Conservation (phyloP, 2,888 invertebrate genomes). For the Yponomeuta malinellus region DNA sequence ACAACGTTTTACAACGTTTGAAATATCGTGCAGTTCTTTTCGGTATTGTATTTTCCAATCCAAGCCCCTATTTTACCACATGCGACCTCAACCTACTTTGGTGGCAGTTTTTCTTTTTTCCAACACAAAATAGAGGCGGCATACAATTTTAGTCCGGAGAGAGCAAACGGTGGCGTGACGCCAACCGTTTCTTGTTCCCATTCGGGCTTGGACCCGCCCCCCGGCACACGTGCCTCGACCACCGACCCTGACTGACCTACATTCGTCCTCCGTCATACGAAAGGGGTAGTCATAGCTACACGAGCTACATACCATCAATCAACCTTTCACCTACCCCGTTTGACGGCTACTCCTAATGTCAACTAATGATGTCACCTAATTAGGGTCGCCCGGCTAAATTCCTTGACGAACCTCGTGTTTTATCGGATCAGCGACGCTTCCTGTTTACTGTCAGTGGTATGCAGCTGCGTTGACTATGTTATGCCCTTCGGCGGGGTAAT, state of each 20-base stretch:
- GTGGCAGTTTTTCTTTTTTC: constrained; percentile 1
- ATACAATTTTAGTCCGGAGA: background rate
- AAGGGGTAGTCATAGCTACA: constrained; percentile 20
- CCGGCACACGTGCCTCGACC: constrained; percentile 37
- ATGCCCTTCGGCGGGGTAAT: background rate
- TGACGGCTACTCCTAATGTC: constrained; percentile 9
- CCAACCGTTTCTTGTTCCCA: constrained; percentile 35
- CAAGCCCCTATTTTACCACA: background rate
- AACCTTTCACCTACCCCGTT: constrained; percentile 12
- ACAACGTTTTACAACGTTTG: too few species aligned
- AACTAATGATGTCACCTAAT: constrained; percentile 9
- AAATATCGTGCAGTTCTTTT: background rate
- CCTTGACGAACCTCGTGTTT: background rate
- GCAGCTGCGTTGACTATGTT: background rate
- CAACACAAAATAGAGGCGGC: background rate
- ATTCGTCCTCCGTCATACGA: constrained; percentile 33
- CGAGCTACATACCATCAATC: constrained; percentile 10
- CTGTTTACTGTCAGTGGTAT: background rate
- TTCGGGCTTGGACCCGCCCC: constrained; percentile 40
- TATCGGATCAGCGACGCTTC: background rate
- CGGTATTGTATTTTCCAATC: background rate
- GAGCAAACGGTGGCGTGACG: constrained; percentile 5
- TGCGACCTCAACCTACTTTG: background rate
- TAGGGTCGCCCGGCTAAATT: constrained; percentile 7
- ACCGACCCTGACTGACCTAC: constrained; percentile 46